Evolutionary conservation across 2,113 vertebrate genomes (phyloP).

Genomic region (Entelurus aequoreus): DNA sequence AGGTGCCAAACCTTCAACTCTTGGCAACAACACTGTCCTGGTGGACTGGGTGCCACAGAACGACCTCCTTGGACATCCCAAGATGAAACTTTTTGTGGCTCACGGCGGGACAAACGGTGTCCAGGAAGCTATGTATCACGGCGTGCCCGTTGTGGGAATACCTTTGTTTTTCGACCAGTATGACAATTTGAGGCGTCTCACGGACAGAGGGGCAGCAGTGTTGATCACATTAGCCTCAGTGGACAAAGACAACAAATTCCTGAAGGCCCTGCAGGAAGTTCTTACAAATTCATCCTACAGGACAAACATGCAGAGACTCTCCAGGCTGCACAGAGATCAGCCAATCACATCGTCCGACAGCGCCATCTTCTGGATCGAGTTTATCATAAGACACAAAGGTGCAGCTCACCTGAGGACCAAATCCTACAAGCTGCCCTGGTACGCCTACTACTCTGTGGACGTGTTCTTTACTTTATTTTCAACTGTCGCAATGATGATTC

Average conservation of each 20-base stretch:
- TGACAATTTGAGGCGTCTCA: conserved; percentile 64
- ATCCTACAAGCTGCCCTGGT: conserved; percentile 62
- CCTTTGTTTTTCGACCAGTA: conserved; percentile 57
- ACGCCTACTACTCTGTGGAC: conserved; percentile 62
- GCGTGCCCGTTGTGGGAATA: conserved; percentile 61
- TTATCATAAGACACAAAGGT: conserved; percentile 64
- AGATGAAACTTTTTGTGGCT: conserved; percentile 58
- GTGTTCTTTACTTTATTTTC: conserved; percentile 14
- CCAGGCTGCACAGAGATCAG: conserved; percentile 60
- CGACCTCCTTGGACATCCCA: conserved; percentile 68
- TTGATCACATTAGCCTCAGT: conserved; percentile 45
- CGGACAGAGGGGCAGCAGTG: conserved; percentile 50
- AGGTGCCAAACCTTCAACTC: conserved; percentile 38
- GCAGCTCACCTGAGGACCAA: conserved; percentile 58
- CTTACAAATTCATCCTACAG: conserved; percentile 60
- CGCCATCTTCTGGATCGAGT: conserved; percentile 68
- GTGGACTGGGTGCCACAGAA: conserved; percentile 71
- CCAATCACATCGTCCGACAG: conserved; percentile 46
- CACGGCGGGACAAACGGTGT: conserved; percentile 68
- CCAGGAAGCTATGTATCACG: conserved; percentile 66
- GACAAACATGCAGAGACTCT: conserved; percentile 68
- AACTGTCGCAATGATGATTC: not conserved
- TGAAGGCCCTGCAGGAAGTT: conserved; percentile 55
- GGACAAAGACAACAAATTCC: conserved; percentile 47
- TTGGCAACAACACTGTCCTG: conserved; percentile 68